phyloP scores from a whole-genome alignment of 23 tunicate genomes.

The Trididemnum miniatum region DNA sequence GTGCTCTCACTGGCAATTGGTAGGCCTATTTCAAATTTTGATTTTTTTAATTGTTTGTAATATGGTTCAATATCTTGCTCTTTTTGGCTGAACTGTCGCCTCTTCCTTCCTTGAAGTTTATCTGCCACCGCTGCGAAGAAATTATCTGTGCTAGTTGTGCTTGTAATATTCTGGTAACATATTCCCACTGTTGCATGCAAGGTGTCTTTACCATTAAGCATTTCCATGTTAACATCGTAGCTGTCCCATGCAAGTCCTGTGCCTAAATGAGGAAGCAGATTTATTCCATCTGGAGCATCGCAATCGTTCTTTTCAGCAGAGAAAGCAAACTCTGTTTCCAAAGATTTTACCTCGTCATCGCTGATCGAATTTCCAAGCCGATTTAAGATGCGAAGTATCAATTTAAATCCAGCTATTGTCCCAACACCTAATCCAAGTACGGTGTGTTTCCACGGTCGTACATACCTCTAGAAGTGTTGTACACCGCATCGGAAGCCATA shows the following conservation, averaged over 20 bases:
- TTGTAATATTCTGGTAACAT: background rate
- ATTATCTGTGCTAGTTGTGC: no score
- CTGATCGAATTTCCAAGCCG: background rate
- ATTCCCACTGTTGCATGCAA: constrained; percentile 7
- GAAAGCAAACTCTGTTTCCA: constrained; percentile 16
- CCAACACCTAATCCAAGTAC: constrained; percentile 2
- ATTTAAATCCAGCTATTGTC: constrained; percentile 2
- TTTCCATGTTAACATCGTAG: constrained; percentile 20
- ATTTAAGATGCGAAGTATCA: constrained; percentile 3
- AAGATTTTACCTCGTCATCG: constrained; percentile 1
- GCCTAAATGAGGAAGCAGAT: no score
- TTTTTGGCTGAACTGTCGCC: no score
- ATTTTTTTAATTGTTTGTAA: no score
- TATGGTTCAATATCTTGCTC: no score
- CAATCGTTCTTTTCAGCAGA: constrained; percentile 3
- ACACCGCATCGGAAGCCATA: no score
- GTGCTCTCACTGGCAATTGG: no score
- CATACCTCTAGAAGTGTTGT: no score
- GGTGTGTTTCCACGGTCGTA: no score
- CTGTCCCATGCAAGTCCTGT: constrained; percentile 19
- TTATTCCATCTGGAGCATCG: constrained; percentile 28
- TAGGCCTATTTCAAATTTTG: no score
- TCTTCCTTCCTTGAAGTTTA: no score
- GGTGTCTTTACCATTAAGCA: constrained; percentile 8
- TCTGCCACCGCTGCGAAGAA: no score